Conservation (phyloP, 2,797 vertebrate species). For the Amniataba percoides region DNA sequence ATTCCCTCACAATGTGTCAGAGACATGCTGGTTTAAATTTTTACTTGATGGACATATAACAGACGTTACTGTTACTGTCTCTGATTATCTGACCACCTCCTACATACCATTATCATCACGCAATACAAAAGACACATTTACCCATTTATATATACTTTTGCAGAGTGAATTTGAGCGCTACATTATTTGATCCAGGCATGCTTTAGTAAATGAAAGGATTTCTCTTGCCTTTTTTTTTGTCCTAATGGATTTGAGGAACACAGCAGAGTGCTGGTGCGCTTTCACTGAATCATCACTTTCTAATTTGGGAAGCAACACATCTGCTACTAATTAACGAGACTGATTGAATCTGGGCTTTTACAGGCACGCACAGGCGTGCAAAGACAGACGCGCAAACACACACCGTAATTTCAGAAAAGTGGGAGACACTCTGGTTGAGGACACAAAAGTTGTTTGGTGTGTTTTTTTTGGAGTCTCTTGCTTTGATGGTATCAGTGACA, state of each 20-base stretch:
- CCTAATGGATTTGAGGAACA: conserved; percentile 42
- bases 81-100: background rate
- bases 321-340: conserved; percentile 76
- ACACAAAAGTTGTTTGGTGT: background rate
- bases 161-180: background rate
- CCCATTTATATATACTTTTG: background rate
- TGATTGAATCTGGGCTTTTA: conserved; percentile 71
- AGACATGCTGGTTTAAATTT: background rate
- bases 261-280: conserved; percentile 47
- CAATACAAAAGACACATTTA: background rate
- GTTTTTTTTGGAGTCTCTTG: background rate
- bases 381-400: background rate
- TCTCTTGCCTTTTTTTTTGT: conserved; percentile 25
- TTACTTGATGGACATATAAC: background rate
- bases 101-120: background rate
- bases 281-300: conserved; percentile 75
- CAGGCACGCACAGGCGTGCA: conserved; percentile 10
- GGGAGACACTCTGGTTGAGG: conserved; percentile 9
- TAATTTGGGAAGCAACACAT: conserved; percentile 75
- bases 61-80: background rate
- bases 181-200: conserved; percentile 6
- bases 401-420: conserved; percentile 20
- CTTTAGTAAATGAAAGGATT: conserved; percentile 31
- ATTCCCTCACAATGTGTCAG: background rate
- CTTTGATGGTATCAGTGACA: conserved; percentile 17